These are phyloP conservation scores for Andinoacara biseriatus DNA, from an alignment of 2,113 vertebrate genomes.

Conservation along the genomic window DNA sequence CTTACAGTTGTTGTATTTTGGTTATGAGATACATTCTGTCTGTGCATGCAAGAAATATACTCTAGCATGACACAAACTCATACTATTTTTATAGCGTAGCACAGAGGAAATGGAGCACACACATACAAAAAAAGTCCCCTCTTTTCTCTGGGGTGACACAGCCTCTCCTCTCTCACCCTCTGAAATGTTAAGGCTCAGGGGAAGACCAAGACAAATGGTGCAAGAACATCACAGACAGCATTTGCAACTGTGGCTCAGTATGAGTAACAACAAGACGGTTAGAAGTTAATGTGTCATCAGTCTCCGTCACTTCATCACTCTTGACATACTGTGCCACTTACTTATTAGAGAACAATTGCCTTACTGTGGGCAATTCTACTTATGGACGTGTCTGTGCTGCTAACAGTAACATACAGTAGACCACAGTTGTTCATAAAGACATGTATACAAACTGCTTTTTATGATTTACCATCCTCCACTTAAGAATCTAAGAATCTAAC, in stretches of 20 bases:
- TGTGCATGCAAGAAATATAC: background rate
- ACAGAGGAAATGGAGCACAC: background rate
- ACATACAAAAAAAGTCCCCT: background rate
- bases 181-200: conserved; percentile 8
- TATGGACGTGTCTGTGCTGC: background rate
- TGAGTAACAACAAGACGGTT: conserved; percentile 25
- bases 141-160: conserved; percentile 6
- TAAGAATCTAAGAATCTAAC: background rate
- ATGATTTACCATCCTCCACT: background rate
- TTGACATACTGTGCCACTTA: background rate
- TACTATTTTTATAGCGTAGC: background rate
- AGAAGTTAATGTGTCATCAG: conserved; percentile 13
- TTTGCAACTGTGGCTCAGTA: conserved; percentile 17
- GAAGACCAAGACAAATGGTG: conserved; percentile 46
- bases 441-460: background rate
- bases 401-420: background rate
- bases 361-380: background rate
- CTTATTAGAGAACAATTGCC: conserved; percentile 10
- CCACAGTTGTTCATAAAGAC: no score
- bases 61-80: background rate
- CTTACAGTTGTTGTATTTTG: conserved; percentile 9
- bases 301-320: conserved; percentile 20
- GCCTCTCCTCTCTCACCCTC: conserved; percentile 13
- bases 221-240: conserved; percentile 35
- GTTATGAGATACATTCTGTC: conserved; percentile 14